phyloP scores from a whole-genome alignment of 2,797 vertebrate species.

The Sebastes jordani region DNA sequence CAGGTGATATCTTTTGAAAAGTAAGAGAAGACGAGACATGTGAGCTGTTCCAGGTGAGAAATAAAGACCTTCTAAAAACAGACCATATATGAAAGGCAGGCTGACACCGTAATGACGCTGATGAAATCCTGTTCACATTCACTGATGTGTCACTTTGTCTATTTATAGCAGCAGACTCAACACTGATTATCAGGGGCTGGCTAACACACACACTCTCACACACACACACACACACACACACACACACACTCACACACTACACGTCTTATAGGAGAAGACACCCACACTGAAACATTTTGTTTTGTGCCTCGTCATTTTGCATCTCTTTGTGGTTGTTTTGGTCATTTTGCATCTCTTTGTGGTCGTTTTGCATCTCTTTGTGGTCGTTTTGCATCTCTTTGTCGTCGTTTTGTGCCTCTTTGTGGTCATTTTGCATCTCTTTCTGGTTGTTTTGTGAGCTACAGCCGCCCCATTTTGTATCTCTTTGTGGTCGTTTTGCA shows the following conservation, averaged over 20 bases:
- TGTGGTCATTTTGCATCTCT: background rate
- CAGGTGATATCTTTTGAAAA: background rate
- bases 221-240: too few relatives aligned
- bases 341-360: background rate
- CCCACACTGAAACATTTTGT: background rate
- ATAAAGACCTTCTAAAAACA: background rate
- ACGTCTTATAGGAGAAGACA: background rate
- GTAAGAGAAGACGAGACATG: background rate
- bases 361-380: background rate
- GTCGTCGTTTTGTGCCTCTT: background rate
- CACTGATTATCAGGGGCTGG: background rate
- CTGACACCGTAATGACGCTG: background rate
- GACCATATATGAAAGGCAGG: background rate
- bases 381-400: background rate
- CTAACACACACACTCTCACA: too few relatives aligned
- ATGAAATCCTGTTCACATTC: background rate
- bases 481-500: background rate
- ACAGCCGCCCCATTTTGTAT: too few relatives aligned
- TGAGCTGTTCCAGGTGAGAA: background rate
- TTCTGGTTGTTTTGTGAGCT: background rate
- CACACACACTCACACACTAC: accelerated
- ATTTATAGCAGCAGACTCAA: slow-evolving; percentile 1
- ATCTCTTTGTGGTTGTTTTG: background rate
- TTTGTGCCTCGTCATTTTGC: background rate
- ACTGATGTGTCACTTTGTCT: slow-evolving; percentile 3